A percentile compares a stretch with the other conserved stretches of the same genome.
Conservation (phyloP, 2,888 invertebrate genomes). For the Icerya purchasi region DNA sequence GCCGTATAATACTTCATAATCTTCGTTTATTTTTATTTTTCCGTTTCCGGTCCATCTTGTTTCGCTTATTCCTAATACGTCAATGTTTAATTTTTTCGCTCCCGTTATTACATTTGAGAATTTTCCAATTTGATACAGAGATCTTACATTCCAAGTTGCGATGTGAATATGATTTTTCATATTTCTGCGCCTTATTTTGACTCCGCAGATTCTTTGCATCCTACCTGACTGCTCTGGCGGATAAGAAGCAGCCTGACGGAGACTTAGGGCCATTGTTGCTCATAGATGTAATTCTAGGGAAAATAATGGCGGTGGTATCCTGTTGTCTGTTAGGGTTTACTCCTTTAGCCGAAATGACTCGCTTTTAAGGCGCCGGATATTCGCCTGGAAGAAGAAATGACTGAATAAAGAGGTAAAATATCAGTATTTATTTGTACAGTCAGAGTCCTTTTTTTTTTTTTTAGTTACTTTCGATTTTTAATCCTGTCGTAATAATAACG, state of each 20-base stretch:
- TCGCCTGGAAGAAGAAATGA: too few species aligned
- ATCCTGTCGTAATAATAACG: too few species aligned
- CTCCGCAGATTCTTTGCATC: background rate
- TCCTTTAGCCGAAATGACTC: background rate
- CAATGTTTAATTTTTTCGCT: background rate
- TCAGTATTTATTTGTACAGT: too few species aligned
- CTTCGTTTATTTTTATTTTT: background rate
- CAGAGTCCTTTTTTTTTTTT: too few species aligned
- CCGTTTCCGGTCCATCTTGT: background rate
- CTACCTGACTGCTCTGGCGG: background rate
- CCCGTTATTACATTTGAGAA: background rate
- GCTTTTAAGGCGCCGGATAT: background rate
- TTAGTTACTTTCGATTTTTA: too few species aligned
- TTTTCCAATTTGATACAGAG: background rate
- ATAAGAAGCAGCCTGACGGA: background rate
- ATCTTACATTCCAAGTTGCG: background rate
- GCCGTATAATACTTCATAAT: background rate
- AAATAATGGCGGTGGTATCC: background rate
- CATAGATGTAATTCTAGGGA: background rate
- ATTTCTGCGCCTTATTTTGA: background rate
- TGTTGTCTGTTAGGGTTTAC: background rate
- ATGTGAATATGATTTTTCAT: background rate
- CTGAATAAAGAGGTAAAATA: too few species aligned
- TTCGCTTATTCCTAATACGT: background rate
- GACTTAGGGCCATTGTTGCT: background rate